Conservation (phyloP, 2,113 vertebrate genomes). For the Zapornia atra region DNA sequence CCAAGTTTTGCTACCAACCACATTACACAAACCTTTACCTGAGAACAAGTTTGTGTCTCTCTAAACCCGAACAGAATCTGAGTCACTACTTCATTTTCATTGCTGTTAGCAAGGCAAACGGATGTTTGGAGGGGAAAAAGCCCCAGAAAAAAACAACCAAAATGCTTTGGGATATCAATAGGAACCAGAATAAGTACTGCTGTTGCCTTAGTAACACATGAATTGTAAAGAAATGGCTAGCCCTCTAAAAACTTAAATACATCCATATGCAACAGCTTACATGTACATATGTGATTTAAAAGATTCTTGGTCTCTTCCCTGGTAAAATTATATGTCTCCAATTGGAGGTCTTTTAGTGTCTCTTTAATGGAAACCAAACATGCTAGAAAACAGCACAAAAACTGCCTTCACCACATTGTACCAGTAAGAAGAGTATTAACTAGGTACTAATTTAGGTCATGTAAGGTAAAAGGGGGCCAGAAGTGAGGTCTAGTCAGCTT, state of each 20-base stretch:
- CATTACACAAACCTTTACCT: neutral
- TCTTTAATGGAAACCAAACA: conserved; percentile 38
- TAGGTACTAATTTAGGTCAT: conserved; percentile 33
- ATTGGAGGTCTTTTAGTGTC: neutral
- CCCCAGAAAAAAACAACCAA: neutral
- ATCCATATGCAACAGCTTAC: conserved; percentile 51
- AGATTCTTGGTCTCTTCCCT: conserved; percentile 19
- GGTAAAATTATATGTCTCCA: conserved; percentile 16
- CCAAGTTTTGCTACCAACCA: neutral
- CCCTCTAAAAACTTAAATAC: conserved; percentile 45
- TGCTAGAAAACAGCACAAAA: conserved; percentile 6
- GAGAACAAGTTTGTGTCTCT: neutral
- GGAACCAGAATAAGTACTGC: neutral
- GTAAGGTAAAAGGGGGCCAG: conserved; percentile 14
- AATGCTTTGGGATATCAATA: neutral
- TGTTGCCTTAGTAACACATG: neutral
- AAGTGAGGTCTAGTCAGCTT: neutral
- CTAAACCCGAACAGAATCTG: neutral
- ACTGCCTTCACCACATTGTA: neutral
- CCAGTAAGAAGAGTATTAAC: neutral
- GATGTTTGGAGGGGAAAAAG: neutral
- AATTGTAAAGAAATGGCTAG: neutral
- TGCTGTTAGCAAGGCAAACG: neutral
- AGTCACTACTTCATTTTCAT: neutral
- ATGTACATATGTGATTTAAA: conserved; percentile 1